Base-by-base conservation (phyloP, 2,797 vertebrate species). In the Gymnoscopelus braueri region DNA sequence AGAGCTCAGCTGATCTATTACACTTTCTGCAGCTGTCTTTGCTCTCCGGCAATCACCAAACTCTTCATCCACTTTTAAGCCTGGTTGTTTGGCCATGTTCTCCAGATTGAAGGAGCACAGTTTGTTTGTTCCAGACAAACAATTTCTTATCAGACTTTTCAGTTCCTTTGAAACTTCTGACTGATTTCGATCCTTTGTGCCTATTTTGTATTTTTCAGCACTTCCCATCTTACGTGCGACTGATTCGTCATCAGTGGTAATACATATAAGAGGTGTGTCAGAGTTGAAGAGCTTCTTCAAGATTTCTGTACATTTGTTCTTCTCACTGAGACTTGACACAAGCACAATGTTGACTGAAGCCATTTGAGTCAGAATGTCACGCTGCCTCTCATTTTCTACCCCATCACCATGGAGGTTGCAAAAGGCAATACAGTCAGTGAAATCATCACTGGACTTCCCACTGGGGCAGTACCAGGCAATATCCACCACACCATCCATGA, bases 401-500 rank as follows among this genome's bases (percentile, higher is more conserved):
- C 92, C 77, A 51, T 89, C 88, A 55, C 89, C 90, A 55, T 86
- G 91, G 55, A 90, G 87, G 80, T 90, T 89, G 69, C 78, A 80
- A 70, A 86, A 85, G 14, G 74, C 81, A 63, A 91, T 73, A 24
- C 91, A 93, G 70, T 87, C 63, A 63, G 61, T 66, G 77, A 94
- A 91, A 48, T 53, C 63, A 79, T 92, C 88, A 13, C 26, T 79
- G 49, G 56, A 19, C 59, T 84, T 88, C 19, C 89, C 88, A 72
- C 80, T 76, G 24, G 89, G 87, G 58, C 72, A 88, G 75, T 91
- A 95, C 94, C 94, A 95, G 67, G 89, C 85, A 14, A 95, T 90
- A 87, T 95, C 94, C 70, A 91, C 93, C 4, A 93, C 73, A 1
- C 93, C 93, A 8, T 87, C 88, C 89, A 93, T 87, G 78, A 95